Conservation (phyloP, 2,888 invertebrate species). For the Drosophila helvetica region DNA sequence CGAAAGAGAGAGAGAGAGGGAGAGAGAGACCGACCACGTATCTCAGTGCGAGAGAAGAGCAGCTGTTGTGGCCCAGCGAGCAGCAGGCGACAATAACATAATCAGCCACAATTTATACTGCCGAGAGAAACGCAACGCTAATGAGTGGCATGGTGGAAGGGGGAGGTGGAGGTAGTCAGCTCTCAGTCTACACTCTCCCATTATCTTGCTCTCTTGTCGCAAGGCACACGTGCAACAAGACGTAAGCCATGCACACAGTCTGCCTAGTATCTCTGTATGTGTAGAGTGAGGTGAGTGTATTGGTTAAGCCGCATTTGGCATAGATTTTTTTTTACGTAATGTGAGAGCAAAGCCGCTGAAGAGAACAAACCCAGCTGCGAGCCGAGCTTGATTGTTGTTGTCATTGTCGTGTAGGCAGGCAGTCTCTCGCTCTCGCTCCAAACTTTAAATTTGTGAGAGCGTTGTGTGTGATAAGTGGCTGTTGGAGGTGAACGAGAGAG, state of each 20-base stretch:
- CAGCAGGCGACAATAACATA: constrained; percentile 63
- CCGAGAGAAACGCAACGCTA: constrained; percentile 22
- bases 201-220: constrained; percentile 15
- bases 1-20: constrained; percentile 3
- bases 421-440: constrained; percentile 21
- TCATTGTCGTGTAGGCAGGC: constrained; percentile 24
- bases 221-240: constrained; percentile 42
- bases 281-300: constrained; percentile 7
- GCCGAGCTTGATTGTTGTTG: constrained; percentile 45
- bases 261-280: constrained; percentile 26
- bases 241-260: constrained; percentile 48
- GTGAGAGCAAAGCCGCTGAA: constrained; percentile 39
- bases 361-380: constrained; percentile 23
- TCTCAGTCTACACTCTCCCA: constrained; percentile 1
- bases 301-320: constrained; percentile 74
- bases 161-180: background rate
- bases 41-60: constrained; percentile 41
- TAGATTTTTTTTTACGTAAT: constrained; percentile 69
- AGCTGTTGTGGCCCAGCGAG: constrained; percentile 55
- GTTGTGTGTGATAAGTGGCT: constrained; percentile 18
- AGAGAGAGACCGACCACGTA: background rate
- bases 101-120: constrained; percentile 69
- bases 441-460: constrained; percentile 19
- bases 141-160: constrained; percentile 19
- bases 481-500: constrained; percentile 23